These are phyloP conservation scores for Phylloscopus whistleri DNA, from an alignment of 2,113 vertebrate species.

Conservation along the genomic window DNA sequence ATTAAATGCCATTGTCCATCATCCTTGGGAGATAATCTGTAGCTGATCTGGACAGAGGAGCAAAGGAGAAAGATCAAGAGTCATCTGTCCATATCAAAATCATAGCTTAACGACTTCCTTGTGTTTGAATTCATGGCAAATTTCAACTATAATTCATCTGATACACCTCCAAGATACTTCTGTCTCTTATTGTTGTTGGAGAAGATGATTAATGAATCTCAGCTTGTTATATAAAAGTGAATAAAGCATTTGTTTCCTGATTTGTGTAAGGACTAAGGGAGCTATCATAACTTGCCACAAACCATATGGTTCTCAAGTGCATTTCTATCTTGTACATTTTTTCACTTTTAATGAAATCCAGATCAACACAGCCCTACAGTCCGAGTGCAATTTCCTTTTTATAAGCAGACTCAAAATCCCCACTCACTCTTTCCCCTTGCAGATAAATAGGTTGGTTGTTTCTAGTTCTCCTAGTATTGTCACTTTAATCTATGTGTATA, in stretches of 20 bases:
- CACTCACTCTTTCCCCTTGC: background rate
- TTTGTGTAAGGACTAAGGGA: background rate
- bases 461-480: background rate
- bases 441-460: background rate
- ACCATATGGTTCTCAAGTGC: background rate
- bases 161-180: background rate
- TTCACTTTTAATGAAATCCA: constrained; percentile 4
- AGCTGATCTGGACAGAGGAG: background rate
- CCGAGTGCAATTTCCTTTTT: background rate
- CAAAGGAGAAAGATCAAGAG: background rate
- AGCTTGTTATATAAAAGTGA: background rate
- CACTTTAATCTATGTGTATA: background rate
- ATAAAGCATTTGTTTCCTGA: background rate
- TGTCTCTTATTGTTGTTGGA: background rate
- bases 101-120: background rate
- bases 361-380: background rate
- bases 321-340: background rate
- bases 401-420: background rate
- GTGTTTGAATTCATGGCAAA: background rate
- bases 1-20: background rate
- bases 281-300: background rate
- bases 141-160: background rate
- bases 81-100: background rate
- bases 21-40: background rate
- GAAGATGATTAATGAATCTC: background rate